These are phyloP conservation scores for Pseudochromis fuscus DNA, from an alignment of 2,797 vertebrate species.

Conservation along the genomic window DNA sequence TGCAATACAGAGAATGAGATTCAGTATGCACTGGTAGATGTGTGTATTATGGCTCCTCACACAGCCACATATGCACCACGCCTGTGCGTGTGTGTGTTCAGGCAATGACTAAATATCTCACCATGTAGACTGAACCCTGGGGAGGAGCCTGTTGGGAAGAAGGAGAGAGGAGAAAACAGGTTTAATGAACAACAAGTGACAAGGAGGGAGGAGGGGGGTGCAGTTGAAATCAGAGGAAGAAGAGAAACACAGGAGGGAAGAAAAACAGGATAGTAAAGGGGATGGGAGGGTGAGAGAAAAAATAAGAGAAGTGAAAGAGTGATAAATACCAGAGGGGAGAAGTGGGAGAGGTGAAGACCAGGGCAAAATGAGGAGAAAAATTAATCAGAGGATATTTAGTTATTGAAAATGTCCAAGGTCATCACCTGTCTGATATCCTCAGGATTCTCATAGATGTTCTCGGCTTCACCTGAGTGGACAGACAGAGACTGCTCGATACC, in stretches of 20 bases:
- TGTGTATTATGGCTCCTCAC: constrained; percentile 44
- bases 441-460: constrained; percentile 88
- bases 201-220: constrained; percentile 49
- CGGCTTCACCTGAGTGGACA: constrained; percentile 76
- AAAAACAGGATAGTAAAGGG: constrained; percentile 12
- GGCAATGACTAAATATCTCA: constrained; percentile 77
- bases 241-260: constrained; percentile 19
- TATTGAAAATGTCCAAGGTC: constrained; percentile 43
- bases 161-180: constrained; percentile 61
- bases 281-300: constrained; percentile 1
- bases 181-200: constrained; percentile 76
- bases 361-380: constrained; percentile 22
- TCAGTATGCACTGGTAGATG: constrained; percentile 39
- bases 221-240: constrained; percentile 41
- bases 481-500: constrained; percentile 84
- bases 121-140: constrained; percentile 86
- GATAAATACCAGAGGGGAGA: constrained; percentile 7
- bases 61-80: constrained; percentile 30
- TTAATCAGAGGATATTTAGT: constrained; percentile 46
- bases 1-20: constrained; percentile 33
- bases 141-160: constrained; percentile 76
- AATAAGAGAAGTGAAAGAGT: background rate
- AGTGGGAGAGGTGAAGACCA: constrained; percentile 11
- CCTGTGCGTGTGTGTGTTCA: constrained; percentile 30
- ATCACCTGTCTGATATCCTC: constrained; percentile 86